Base-by-base conservation (phyloP, 2,888 invertebrate genomes). In the Colostygia pectinataria region DNA sequence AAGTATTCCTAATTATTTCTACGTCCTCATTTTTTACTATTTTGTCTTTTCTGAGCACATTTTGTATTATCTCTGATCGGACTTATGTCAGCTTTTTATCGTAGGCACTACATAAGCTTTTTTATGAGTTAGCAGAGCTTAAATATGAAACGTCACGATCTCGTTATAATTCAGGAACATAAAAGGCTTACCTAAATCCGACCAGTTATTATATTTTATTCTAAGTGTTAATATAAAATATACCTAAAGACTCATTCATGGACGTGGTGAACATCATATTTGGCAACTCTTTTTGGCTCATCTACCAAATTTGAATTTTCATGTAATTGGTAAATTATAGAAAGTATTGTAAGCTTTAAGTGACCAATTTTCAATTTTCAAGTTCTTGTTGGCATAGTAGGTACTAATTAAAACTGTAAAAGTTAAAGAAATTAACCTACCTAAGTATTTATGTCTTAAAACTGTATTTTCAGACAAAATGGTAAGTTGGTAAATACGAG, bases 1-100 rank as follows among this genome's bases (percentile, higher is more conserved):
- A 3, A 33, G 18, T 18, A 18, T 33, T 13, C 29, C 73, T 78
- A 80, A 57, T 58, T 48, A 61, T 68, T 59, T 69, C 68, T 79
- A 80, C 66, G 68, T 68, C 61, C 64, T 72, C 68, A 66, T 66
- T 61, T 67, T 52, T 59, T 76, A 76, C 63, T 71, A 73, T 77
- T 78, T 84, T 88, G 87, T 87, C 88, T 87, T 88, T 88, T 83
- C 77, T 87, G 87, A 89, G 89, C 88, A 86, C 71, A 74, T 66
- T 68, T 27, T 61, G 64, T 65, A 58, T 52, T 59, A 20, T 15
- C 27, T 52, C 27, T 34, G 54, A 44, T 58, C 52, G 64, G 61
- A 71, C 66, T 8, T 27, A 6, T n/a, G 29, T 20, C 7, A 32
- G 4, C 12, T 32, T 24, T 9, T 27, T 13, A 10, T 12, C n/a